Conservation (phyloP, 2,888 invertebrate species). For the Ptychoptera contaminata region DNA sequence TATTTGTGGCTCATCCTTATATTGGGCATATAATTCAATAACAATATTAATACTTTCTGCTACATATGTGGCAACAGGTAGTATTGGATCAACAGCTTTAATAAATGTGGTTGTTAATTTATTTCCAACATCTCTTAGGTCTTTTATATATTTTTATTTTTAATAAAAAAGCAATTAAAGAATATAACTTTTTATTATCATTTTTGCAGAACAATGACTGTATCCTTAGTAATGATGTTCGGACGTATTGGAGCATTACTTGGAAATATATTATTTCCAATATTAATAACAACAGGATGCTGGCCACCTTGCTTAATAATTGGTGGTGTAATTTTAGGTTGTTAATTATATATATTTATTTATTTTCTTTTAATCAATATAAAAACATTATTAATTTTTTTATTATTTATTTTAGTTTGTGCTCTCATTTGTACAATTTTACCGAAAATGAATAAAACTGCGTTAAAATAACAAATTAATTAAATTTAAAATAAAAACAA, state of each 20-base stretch:
- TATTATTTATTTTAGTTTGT: no score
- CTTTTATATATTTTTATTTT: conserved; percentile 2
- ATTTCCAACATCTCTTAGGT: conserved; percentile 28
- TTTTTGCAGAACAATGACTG: conserved; percentile 48
- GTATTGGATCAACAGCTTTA: conserved; percentile 27
- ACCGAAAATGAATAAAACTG: no score
- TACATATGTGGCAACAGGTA: conserved; percentile 35
- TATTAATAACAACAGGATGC: conserved; percentile 49
- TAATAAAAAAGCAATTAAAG: background rate
- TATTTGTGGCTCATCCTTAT: conserved; percentile 34
- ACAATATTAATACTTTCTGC: conserved; percentile 40
- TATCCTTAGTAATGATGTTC: conserved; percentile 53
- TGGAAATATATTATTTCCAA: conserved; percentile 56
- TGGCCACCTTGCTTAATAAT: conserved; percentile 56
- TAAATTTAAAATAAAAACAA: no score
- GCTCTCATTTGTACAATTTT: no score
- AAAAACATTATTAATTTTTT: no score
- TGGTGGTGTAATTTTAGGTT: conserved; percentile 42
- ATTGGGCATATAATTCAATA: conserved; percentile 36
- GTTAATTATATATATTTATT: no score
- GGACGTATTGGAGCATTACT: conserved; percentile 53
- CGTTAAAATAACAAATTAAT: no score
- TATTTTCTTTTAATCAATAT: no score
- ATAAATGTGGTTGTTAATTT: conserved; percentile 21
- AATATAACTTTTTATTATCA: background rate